Conservation (phyloP, 1,140 invertebrate species). For the Trichonephila clavipes region DNA sequence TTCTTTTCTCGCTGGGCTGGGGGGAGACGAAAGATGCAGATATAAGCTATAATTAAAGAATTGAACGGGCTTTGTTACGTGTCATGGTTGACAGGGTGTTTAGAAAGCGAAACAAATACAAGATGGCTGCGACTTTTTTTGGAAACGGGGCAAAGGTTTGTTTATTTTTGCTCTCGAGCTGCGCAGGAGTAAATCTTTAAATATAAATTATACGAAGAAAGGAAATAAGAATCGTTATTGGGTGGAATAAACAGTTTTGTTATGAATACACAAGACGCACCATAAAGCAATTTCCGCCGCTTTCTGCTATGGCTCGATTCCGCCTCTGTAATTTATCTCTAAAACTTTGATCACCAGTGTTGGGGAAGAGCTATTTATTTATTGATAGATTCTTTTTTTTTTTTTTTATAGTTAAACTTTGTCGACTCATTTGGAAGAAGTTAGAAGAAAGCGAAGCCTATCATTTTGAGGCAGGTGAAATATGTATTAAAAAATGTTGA, state of each 20-base stretch:
- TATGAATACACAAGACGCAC: not conserved
- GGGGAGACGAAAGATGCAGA: not conserved
- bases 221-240: not conserved
- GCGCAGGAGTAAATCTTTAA: constrained; percentile 37
- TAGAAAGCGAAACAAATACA: constrained; percentile 42
- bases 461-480: not conserved
- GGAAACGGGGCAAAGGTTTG: not conserved
- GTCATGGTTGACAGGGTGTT: constrained; percentile 71
- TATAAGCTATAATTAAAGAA: constrained; percentile 62
- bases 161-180: constrained; percentile 28
- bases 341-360: constrained; percentile 6
- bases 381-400: not conserved
- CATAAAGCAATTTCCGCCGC: constrained; percentile 18
- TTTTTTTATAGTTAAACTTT: not conserved
- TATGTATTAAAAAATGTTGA: not conserved
- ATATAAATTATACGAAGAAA: constrained; percentile 22
- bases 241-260: constrained; percentile 36
- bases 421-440: not conserved
- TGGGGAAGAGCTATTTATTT: not conserved
- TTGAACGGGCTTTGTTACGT: constrained; percentile 63
- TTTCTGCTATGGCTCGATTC: not conserved
- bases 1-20: not conserved
- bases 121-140: not conserved
- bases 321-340: constrained; percentile 8
- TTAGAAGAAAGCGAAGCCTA: not conserved